Conservation (phyloP, 2,888 invertebrate genomes). For the Cremastinae sp. region DNA sequence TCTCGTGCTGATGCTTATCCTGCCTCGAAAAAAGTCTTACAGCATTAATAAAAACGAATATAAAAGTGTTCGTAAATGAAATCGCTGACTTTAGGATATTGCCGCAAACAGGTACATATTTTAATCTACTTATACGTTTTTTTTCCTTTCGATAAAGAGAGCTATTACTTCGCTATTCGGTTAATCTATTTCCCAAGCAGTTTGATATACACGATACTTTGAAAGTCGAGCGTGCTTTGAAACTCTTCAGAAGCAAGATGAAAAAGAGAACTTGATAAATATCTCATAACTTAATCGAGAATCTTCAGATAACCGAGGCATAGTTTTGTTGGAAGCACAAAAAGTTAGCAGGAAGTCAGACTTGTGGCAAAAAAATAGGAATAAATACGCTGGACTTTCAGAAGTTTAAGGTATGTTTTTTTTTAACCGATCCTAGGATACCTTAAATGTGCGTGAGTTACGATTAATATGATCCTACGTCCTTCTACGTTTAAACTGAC, state of each 20-base stretch:
- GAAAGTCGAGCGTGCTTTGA: constrained; percentile 45
- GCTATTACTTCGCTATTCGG: constrained; percentile 52
- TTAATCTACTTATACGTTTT: constrained; percentile 52
- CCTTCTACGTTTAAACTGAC: constrained; percentile 65
- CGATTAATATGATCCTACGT: constrained; percentile 61
- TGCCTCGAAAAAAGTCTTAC: not conserved
- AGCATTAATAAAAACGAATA: constrained; percentile 5
- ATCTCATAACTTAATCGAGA: not conserved
- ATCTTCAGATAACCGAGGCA: too few species aligned
- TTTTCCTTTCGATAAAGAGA: constrained; percentile 39
- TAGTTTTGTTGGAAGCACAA: too few species aligned
- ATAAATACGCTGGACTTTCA: constrained; percentile 38
- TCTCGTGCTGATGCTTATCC: not conserved
- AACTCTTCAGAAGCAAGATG: not conserved
- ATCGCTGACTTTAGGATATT: constrained; percentile 53
- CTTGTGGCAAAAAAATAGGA: not conserved
- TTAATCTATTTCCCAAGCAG: constrained; percentile 56
- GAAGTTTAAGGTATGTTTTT: constrained; percentile 47
- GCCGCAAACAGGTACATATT: constrained; percentile 61
- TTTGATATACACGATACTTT: constrained; percentile 42
- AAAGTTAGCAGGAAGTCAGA: not conserved
- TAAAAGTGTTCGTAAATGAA: constrained; percentile 30
- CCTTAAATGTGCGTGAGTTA: constrained; percentile 60
- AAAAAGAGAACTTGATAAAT: not conserved
- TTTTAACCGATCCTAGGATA: constrained; percentile 52